A percentile compares a stretch with the other conserved stretches of the same genome.
These are phyloP conservation scores for Chrysogorgia sp. DNA, from an alignment of 92 coral and sea anemone genomes.

Conservation along the genomic window DNA sequence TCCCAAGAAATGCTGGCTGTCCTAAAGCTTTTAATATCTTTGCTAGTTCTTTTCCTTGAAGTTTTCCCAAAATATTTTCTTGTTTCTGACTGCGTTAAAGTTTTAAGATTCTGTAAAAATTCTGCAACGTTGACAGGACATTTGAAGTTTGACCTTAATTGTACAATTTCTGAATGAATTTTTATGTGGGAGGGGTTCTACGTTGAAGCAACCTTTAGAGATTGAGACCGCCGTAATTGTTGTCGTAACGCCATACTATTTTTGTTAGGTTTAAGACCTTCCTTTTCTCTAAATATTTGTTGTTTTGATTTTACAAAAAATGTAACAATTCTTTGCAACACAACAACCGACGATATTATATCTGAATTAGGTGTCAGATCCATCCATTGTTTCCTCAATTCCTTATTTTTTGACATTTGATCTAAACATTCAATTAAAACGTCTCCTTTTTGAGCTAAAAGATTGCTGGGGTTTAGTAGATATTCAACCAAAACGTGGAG, in stretches of 20 bases:
- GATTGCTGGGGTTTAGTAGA: background rate
- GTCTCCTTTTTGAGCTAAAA: background rate
- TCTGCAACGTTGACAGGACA: conserved; percentile 41
- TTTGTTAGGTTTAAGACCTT: conserved; percentile 32
- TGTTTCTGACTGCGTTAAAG: conserved; percentile 41
- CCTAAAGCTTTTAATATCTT: too few relatives aligned
- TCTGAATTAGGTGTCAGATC: background rate
- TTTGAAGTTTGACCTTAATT: conserved; percentile 42
- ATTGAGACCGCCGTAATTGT: background rate
- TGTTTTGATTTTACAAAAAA: conserved; percentile 20
- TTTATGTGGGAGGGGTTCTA: too few relatives aligned
- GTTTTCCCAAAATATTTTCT: too few relatives aligned
- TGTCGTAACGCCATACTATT: conserved; percentile 17
- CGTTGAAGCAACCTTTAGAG: background rate
- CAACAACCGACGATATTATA: conserved; percentile 11
- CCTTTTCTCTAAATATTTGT: conserved; percentile 31
- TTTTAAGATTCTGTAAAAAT: conserved; percentile 39
- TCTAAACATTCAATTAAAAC: background rate
- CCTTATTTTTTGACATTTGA: background rate
- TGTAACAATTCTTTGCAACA: conserved; percentile 31
- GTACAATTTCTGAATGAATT: background rate
- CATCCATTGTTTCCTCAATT: conserved; percentile 7
- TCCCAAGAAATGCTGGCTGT: conserved; percentile 59
- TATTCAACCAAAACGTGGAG: conserved; percentile 19
- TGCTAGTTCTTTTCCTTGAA: too few relatives aligned